Evolutionary conservation across 1,140 invertebrate species (phyloP), one percentile per base, ranked within the genome.

Genomic region (Macrobrachium nipponense): DNA sequence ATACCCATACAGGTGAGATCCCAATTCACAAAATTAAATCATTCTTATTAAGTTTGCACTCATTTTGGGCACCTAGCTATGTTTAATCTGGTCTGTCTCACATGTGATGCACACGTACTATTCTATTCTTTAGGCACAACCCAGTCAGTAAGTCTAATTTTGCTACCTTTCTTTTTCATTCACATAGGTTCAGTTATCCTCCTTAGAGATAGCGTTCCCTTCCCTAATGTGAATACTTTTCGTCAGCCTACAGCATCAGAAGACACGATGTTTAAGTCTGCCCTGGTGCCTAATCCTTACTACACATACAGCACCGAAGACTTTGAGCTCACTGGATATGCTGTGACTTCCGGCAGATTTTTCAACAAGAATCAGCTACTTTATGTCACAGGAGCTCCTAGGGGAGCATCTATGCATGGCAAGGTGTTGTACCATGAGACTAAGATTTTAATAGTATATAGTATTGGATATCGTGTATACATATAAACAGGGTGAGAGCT

Each of bases 301-400:
- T 88, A 62, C 70, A 86, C 70, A 51, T 7, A 60, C 14, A 59
- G 20, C 79, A 89, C 87, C 20, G 27, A 81, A 18, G 87, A 89
- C 80, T 87, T 80, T 80, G 89, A 90, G 62, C 90, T 90, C 64
- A 89, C 90, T 64, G 90, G 90, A 66, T 88, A 86, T 87, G 92
- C 93, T 23, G 92, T 94, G 7, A 93, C 93, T 68, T 92, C 93
- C 12, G 94, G 94, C 23, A 89, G 91, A 83, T 91, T 91, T 87
- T 93, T 93, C 15, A 44, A 14, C 6, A 27, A 87, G 58, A 90
- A 89, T 6, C 87, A 89, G 20, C 87, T 90, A 6, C 90, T 92
- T 17, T 93, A 92, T 83, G 92, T 93, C 2, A 92, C 92, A 1
- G 92, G 93, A 64, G 93, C 93, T 27, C 94, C 94, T 5, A 90